Conservation (phyloP, 2,888 invertebrate species). For the Amphipoea lucens region DNA sequence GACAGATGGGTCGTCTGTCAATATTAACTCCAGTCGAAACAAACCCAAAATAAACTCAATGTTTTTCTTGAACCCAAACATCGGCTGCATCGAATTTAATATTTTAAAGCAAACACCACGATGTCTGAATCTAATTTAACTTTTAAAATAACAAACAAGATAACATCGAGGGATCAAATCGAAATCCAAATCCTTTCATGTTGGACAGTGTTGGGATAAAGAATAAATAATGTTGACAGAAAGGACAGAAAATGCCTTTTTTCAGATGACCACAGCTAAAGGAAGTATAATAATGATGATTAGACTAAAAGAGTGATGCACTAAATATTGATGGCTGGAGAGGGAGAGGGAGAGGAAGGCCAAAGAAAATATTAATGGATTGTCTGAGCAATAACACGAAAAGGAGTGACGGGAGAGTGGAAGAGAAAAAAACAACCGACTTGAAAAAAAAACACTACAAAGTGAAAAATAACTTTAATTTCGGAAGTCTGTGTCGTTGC, state of each 20-base stretch:
- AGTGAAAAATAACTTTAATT: too few species aligned
- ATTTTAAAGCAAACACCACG: slow-evolving; percentile 46
- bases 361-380: too few species aligned
- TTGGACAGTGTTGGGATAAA: slow-evolving; percentile 6
- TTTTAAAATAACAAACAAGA: slow-evolving; percentile 55
- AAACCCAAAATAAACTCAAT: slow-evolving; percentile 25
- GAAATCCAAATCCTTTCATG: slow-evolving; percentile 33
- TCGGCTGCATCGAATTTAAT: slow-evolving; percentile 37
- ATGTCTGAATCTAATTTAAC: slow-evolving; percentile 57
- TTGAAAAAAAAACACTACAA: too few species aligned
- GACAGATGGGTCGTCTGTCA: slow-evolving; percentile 25
- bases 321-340: neutral
- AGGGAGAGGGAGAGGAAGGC: too few species aligned
- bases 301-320: neutral
- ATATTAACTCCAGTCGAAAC: slow-evolving; percentile 31
- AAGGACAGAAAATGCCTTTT: neutral
- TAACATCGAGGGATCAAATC: slow-evolving; percentile 38
- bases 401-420: too few species aligned
- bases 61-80: slow-evolving; percentile 37
- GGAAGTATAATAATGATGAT: neutral
- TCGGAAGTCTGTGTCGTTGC: too few species aligned
- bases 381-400: too few species aligned
- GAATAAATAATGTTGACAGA: slow-evolving; percentile 19
- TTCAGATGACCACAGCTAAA: neutral
- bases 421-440: too few species aligned